Conservation (phyloP, 2,113 vertebrate genomes). For the cattle (Bos taurus) region ARS-UCD2.0 NC_037332.1:22647501-22648000, state of each 20-base stretch:
- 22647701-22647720: slow-evolving; percentile 34
- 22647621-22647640: slow-evolving; percentile 74
- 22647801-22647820: slow-evolving; percentile 63
- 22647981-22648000: slow-evolving; percentile 67
- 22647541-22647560: slow-evolving; percentile 75
- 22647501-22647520: slow-evolving; percentile 72
- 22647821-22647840: slow-evolving; percentile 74
- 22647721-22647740: slow-evolving; percentile 68
- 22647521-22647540: slow-evolving; percentile 79
- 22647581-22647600: slow-evolving; percentile 78
- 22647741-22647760: slow-evolving; percentile 63
- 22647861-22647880: slow-evolving; percentile 66
- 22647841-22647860: slow-evolving; percentile 72
- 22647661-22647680: slow-evolving; percentile 67
- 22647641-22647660: slow-evolving; percentile 76
- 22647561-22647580: slow-evolving; percentile 81
- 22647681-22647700: slow-evolving; percentile 73
- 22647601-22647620: slow-evolving; percentile 85
- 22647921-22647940: slow-evolving; percentile 74
- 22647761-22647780: slow-evolving; percentile 67
- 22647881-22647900: slow-evolving; percentile 62
- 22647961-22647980: slow-evolving; percentile 77
- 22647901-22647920: slow-evolving; percentile 65
- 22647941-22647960: slow-evolving; percentile 69
- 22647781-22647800: slow-evolving; percentile 66